Conservation (phyloP, 2,888 invertebrate species). For the Sceliomorpha sp. region DNA sequence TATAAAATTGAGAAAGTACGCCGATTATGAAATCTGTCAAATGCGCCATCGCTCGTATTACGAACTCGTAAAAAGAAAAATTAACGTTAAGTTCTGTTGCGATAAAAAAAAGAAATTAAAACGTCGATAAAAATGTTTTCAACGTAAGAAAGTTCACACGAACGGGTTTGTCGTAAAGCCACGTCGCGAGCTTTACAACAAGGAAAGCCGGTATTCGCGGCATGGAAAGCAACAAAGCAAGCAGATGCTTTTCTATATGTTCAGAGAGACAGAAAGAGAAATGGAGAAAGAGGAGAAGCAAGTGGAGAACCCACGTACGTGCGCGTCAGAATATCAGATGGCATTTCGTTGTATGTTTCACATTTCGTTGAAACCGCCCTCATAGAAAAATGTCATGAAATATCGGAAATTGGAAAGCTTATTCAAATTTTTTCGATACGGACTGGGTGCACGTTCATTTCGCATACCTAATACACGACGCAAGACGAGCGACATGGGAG, state of each 20-base stretch:
- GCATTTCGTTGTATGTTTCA: slow-evolving; percentile 76
- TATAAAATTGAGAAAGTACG: too few species aligned
- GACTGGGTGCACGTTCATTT: slow-evolving; percentile 70
- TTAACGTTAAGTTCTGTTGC: too few species aligned
- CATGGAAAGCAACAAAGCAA: slow-evolving; percentile 21
- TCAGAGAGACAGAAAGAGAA: slow-evolving; percentile 10
- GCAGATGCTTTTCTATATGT: slow-evolving; percentile 44
- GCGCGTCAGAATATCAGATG: slow-evolving; percentile 74
- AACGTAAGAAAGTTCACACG: slow-evolving; percentile 52
- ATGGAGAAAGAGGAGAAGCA: not conserved
- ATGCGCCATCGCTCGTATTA: too few species aligned
- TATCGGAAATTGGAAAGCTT: slow-evolving; percentile 80
- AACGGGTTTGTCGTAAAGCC: too few species aligned
- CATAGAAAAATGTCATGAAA: slow-evolving; percentile 78
- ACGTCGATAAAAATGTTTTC: slow-evolving; percentile 52
- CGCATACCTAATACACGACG: slow-evolving; percentile 69
- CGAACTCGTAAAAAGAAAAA: too few species aligned
- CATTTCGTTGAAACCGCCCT: slow-evolving; percentile 76
- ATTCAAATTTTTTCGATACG: slow-evolving; percentile 78
- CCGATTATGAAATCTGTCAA: too few species aligned
- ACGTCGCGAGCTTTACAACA: slow-evolving; percentile 34
- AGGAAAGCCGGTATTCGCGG: slow-evolving; percentile 24
- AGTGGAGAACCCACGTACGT: slow-evolving; percentile 58
- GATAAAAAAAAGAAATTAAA: slow-evolving; percentile 44
- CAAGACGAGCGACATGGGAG: slow-evolving; percentile 55